Conservation (phyloP, 2,888 invertebrate genomes). For the Neelides folsomi region DNA sequence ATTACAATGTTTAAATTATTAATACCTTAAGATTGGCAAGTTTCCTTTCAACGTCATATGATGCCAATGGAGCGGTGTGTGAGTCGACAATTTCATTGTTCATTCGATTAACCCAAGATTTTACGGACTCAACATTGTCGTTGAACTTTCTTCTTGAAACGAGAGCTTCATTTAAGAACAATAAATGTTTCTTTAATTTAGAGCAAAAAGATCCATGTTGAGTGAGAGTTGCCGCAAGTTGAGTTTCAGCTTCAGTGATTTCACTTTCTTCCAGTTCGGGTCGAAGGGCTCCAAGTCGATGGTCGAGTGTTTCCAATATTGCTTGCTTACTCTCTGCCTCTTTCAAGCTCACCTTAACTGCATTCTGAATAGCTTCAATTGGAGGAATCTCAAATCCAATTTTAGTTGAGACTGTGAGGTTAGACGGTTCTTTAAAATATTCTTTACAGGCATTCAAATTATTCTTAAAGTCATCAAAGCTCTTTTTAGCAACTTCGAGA, state of each 20-base stretch:
- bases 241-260: constrained; percentile 60
- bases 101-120: constrained; percentile 66
- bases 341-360: constrained; percentile 52
- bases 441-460: constrained; percentile 20
- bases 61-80: constrained; percentile 54
- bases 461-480: constrained; percentile 65
- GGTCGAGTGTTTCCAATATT: constrained; percentile 66
- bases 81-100: constrained; percentile 50
- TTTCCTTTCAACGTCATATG: constrained; percentile 68
- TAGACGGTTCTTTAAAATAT: constrained; percentile 45
- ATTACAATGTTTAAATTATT: background rate
- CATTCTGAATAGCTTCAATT: constrained; percentile 58
- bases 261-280: constrained; percentile 74
- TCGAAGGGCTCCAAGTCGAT: constrained; percentile 67
- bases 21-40: constrained; percentile 54
- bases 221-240: constrained; percentile 54
- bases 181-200: constrained; percentile 59
- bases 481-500: constrained; percentile 67
- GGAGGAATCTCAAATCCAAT: constrained; percentile 64
- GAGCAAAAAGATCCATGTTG: constrained; percentile 63
- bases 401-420: constrained; percentile 41
- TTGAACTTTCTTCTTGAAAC: constrained; percentile 62
- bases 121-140: constrained; percentile 60
- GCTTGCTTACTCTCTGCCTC: constrained; percentile 74
- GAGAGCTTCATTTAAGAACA: constrained; percentile 50